Base-by-base conservation (phyloP, 2,797 vertebrate genomes). In the Macropus fuliginosus region DNA sequence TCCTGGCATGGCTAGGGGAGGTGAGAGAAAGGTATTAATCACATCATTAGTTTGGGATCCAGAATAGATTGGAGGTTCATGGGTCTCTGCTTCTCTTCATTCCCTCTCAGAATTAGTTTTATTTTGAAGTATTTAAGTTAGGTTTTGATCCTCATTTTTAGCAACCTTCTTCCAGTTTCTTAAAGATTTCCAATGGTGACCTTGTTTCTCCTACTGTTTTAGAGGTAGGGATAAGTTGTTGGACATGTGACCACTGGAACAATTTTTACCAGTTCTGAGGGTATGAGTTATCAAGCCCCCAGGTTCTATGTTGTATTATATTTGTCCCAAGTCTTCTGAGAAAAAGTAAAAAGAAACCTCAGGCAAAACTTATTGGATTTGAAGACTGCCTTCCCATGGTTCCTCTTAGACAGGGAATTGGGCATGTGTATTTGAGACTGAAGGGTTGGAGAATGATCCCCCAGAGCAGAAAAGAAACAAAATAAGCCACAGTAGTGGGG, bases 141-240 rank as follows among this genome's bases (percentile, higher is more conserved):
- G 55, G 90, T 54, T 55, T 24, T 95, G 52, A 91, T 55, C 93
- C 55, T 92, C 81, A 34, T 57, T 89, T 95, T 90, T 81, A 92
- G 40, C 18, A 92, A 96, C 91, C 50, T 81, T 62, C 9, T 52
- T 24, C 74, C 21, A n/a, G 10, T 56, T 54, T 56, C 56, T 89
- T 52, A 56, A 92, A 50, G 54, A 55, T 12, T 55, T 81, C n/a
- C 24, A 93, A 13, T 21, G 40, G 28, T 81, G 92, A 94, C 9
- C 11, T 24, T 50, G 11, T 57, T 12, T 95, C 81, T n/a, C 34
- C 14, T 66, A n/a, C n/a, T n/a, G 5, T 74, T n/a, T n/a, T n/a
- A 40, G 62, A 11, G 62, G 34, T 18, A 74, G 34, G 16, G 66
- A 6, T n/a, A 74, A 74, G 1, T 74, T 74, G n/a, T 81, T 81